Percentiles rank a stretch among this genome's conserved stretches.
Evolutionary conservation across 2,797 vertebrate species (phyloP).

Genomic region (Eulemur mongoz): DNA sequence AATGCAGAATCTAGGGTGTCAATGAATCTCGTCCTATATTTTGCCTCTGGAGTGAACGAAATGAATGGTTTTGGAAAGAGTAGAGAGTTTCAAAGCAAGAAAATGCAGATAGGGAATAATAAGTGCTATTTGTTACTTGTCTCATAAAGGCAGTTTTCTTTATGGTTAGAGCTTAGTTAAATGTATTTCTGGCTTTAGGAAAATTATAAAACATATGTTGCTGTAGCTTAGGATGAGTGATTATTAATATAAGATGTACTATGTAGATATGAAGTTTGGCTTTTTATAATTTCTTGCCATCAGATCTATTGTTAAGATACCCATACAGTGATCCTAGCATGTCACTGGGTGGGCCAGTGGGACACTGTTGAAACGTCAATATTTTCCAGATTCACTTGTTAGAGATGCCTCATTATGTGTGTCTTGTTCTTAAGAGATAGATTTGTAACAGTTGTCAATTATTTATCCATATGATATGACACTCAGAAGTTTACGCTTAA

Average conservation of each 20-base stretch:
- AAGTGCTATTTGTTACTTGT: not conserved
- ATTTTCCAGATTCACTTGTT: not conserved
- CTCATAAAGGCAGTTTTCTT: not conserved
- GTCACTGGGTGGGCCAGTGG: not conserved
- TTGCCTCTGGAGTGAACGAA: not conserved
- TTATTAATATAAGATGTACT: not conserved
- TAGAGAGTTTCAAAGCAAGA: not conserved
- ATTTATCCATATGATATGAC: not conserved
- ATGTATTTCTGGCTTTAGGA: not conserved
- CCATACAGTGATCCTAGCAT: not conserved
- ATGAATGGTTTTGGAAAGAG: not conserved
- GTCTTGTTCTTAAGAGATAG: not conserved
- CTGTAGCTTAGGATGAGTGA: not conserved
- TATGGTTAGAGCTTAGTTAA: not conserved
- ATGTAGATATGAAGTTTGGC: not conserved
- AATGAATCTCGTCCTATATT: not conserved
- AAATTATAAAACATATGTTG: not conserved
- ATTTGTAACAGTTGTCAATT: not conserved
- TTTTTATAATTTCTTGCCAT: conserved; percentile 1
- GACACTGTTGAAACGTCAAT: not conserved
- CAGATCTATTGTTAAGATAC: not conserved
- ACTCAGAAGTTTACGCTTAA: conserved; percentile 11
- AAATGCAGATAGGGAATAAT: not conserved
- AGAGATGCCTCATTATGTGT: not conserved
- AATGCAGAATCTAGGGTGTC: not conserved